Evolutionary conservation across 92 coral and sea anemone species (phyloP), one percentile per base, ranked within the genome.

Genomic region (Porites evermanni): DNA sequence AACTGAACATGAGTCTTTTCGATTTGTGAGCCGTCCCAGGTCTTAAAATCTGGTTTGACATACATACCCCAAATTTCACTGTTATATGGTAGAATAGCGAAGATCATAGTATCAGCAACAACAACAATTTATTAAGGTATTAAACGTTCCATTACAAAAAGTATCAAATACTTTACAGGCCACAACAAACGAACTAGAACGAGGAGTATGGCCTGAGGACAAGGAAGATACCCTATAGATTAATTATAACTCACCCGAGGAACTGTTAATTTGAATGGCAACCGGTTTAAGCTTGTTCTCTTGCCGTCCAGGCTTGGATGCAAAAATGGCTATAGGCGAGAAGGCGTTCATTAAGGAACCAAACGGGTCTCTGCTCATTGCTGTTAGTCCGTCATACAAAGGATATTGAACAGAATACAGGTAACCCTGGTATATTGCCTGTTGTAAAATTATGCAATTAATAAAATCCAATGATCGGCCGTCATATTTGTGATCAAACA

Each of bases 211-310:
- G 61, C 61, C 13, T 56, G 12, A 10, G 61, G 16, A 56, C 16
- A 56, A 56, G 61, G 61, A 56, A 14, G 4, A 56, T 11, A 11
- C 13, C 14, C 60, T 54, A 54, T 2, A 54, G 13, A 54, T 21
- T 13, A n/a, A 2, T 44, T 4, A 5, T 0, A 70, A 58, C 20
- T 83, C 72, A 95, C 98, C 92, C 89, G 79, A 24, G 3, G 90
- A 88, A n/a, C 89, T 89, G 82, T 96, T 94, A 87, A 91, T 64
- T 67, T 96, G 98, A 64, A 96, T 96, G 23, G 98, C 98, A 11
- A 96, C 93, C 0, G 98, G 95, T 47, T 80, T 89, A 17, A 96
- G 83, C 60, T 83, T 78, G 86, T 92, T 93, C 17, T 88, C 79
- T 16, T 38, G 79, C 61, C 93, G 76, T 71, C 89, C 87, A 56